phyloP scores from a whole-genome alignment of 2,888 invertebrate species.

The Chymomyza procnemis region DNA sequence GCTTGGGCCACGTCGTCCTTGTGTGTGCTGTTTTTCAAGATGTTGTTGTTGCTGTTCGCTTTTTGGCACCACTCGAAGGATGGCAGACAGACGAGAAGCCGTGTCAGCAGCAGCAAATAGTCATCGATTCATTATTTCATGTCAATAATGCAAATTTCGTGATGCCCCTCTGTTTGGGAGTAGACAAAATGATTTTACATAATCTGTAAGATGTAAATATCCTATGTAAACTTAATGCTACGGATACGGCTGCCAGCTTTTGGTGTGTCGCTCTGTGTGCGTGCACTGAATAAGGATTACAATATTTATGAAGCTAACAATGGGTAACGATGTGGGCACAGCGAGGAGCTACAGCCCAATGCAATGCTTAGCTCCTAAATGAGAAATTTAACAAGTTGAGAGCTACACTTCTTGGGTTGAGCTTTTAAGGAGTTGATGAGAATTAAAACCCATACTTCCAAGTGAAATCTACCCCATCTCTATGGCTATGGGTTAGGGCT shows the following conservation, averaged over 20 bases:
- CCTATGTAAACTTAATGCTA: constrained; percentile 5
- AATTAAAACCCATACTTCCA: too few species aligned
- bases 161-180: constrained; percentile 34
- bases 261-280: neutral
- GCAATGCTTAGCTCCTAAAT: too few species aligned
- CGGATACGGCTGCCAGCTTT: neutral
- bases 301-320: neutral
- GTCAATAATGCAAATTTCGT: constrained; percentile 58
- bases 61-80: constrained; percentile 46
- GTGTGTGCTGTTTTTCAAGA: constrained; percentile 16
- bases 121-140: constrained; percentile 70
- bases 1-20: constrained; percentile 9
- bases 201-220: constrained; percentile 20
- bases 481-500: too few species aligned
- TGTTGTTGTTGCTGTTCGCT: constrained; percentile 33
- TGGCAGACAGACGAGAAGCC: constrained; percentile 50
- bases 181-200: constrained; percentile 28
- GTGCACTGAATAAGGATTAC: neutral
- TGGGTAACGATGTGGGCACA: neutral
- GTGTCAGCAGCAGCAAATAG: constrained; percentile 59
- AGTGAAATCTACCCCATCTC: too few species aligned
- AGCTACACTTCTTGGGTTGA: too few species aligned
- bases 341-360: neutral
- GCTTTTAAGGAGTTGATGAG: too few species aligned
- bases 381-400: too few species aligned